Base-by-base conservation (phyloP, 2,797 vertebrate species). In the Clarias laeviceps region DNA sequence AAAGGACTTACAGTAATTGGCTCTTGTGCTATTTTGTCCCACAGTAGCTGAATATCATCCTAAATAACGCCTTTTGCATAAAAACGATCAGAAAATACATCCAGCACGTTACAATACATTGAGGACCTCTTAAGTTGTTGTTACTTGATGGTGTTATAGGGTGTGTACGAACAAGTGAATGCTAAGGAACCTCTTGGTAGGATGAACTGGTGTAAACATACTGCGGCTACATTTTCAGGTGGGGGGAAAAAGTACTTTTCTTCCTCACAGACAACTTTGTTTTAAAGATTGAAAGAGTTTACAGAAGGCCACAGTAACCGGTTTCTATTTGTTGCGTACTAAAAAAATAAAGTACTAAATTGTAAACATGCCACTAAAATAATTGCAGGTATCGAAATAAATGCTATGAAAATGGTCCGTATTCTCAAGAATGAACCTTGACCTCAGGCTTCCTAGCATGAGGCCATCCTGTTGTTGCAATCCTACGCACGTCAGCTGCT, bases 401-500 rank as follows among this genome's bases (percentile, higher is more conserved):
- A 54, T 20, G 3, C 18, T 14, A 12, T 32, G 59, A 76, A 15
- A 66, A 82, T 69, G 32, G 27, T 64, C 59, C 27, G 32, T 65
- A 76, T 82, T 22, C 64, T 70, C 37, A 2, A 84, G 79, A 54
- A 20, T 34, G 81, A 61, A 80, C 40, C 62, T 77, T 65, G 56
- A 86, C 77, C 61, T 70, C 59, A 5, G 66, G n/a, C 32, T 59
- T 82, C 72, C 80, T 74, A 45, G 78, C 80, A 86, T 86, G 73
- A 70, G 74, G 65, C 57, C 80, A 79, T 86, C 85, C 81, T 86
- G 81, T 86, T 86, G 65, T 72, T 86, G 73, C 56, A 83, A 24
- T 83, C 85, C 65, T 56, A 61, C 15, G 29, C 65, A 59, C 7
- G 57, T 72, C 81, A 79, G 73, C 65, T 62, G 57, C 69, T 62